A percentile compares a stretch with the other conserved stretches of the same genome.
These are phyloP conservation scores for Pseudorhiza aurosa DNA, from an alignment of 30 jellyfish, hydroid and myxozoan species.

Conservation along the genomic window DNA sequence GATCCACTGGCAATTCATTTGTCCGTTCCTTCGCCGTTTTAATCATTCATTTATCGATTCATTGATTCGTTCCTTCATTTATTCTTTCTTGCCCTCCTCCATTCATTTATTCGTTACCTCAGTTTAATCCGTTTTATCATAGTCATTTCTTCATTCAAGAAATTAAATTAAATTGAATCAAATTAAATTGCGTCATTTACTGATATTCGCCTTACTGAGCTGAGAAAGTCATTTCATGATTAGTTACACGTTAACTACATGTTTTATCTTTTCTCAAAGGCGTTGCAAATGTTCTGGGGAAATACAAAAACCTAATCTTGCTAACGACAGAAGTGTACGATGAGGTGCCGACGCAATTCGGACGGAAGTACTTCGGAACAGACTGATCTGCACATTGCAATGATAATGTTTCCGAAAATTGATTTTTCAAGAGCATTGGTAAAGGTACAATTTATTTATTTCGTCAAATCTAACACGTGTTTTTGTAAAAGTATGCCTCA, in stretches of 20 bases:
- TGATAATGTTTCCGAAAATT: background rate
- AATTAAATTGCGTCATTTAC: too few species aligned
- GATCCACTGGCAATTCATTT: too few species aligned
- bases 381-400: constrained; percentile 15
- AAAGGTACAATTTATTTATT: background rate
- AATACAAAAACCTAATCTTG: constrained; percentile 74
- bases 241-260: too few species aligned
- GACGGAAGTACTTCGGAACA: constrained; percentile 92
- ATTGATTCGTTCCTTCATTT: background rate
- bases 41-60: background rate
- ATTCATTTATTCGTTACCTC: background rate
- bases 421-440: background rate
- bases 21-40: background rate
- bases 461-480: background rate
- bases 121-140: too few species aligned
- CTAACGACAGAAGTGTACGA: constrained; percentile 86
- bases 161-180: too few species aligned
- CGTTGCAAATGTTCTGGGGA: constrained; percentile 60
- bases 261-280: too few species aligned
- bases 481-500: too few species aligned
- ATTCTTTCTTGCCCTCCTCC: background rate
- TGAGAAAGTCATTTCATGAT: too few species aligned
- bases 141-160: too few species aligned
- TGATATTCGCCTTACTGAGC: too few species aligned
- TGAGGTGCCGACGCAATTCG: constrained; percentile 90